Conservation (phyloP, 1,140 invertebrate genomes). For the Drosophila saltans region DNA sequence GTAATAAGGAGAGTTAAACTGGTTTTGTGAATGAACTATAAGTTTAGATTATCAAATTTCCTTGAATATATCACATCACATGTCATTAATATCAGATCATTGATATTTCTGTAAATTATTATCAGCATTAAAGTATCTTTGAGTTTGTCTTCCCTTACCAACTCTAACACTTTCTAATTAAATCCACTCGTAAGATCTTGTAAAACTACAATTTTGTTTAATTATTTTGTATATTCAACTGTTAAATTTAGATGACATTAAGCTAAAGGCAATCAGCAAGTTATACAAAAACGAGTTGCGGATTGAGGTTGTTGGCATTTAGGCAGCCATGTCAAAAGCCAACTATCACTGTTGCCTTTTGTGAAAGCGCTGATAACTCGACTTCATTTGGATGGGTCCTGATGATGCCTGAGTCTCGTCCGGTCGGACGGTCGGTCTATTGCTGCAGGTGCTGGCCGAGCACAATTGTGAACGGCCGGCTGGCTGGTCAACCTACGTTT, state of each 20-base stretch:
- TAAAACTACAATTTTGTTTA: not conserved
- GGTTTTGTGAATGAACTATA: too few species aligned
- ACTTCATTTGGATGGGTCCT: slow-evolving; percentile 7
- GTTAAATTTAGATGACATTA: slow-evolving; percentile 6
- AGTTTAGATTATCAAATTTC: too few species aligned
- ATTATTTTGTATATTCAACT: not conserved
- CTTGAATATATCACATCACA: too few species aligned
- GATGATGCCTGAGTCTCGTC: not conserved
- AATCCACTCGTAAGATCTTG: not conserved
- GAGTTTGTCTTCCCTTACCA: too few species aligned
- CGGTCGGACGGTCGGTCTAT: not conserved
- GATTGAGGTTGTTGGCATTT: not conserved
- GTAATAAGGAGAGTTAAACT: not conserved
- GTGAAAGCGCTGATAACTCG: slow-evolving; percentile 22
- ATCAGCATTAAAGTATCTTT: too few species aligned
- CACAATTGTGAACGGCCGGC: slow-evolving; percentile 19
- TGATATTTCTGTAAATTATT: too few species aligned
- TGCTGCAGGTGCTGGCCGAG: slow-evolving; percentile 22
- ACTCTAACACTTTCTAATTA: not conserved
- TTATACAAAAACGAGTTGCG: not conserved
- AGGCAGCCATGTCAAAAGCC: not conserved
- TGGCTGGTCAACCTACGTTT: slow-evolving; percentile 17
- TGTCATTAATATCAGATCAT: too few species aligned
- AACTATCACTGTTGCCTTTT: slow-evolving; percentile 24
- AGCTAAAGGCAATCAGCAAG: not conserved